Evolutionary conservation across 2,888 invertebrate species (phyloP).

Genomic region (Chrysodeixis includens): DNA sequence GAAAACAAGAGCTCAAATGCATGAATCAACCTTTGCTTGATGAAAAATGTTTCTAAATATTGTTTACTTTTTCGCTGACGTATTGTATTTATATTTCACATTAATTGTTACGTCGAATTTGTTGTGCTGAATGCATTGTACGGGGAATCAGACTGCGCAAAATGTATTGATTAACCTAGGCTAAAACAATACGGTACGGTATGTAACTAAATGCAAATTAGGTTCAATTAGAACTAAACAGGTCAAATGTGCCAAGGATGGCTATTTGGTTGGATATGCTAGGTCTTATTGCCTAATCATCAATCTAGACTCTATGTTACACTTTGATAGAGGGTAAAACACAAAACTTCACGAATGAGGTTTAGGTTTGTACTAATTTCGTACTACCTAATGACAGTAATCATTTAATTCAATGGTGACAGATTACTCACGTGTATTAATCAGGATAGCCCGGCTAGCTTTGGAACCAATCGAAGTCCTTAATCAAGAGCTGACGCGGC

Average conservation of each 20-base stretch:
- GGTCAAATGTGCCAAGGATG: not conserved
- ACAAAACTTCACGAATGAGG: too few species aligned
- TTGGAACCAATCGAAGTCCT: too few species aligned
- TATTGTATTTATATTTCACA: slow-evolving; percentile 19
- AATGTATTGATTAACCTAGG: slow-evolving; percentile 29
- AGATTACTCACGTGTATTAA: too few species aligned
- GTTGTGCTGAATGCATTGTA: not conserved
- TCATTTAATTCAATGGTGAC: too few species aligned
- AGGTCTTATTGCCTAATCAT: not conserved
- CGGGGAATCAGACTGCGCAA: slow-evolving; percentile 12
- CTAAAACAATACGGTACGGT: slow-evolving; percentile 18
- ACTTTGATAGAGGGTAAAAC: too few species aligned
- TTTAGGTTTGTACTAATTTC: too few species aligned
- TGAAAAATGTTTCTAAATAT: not conserved
- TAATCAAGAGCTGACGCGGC: too few species aligned
- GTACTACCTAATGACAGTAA: too few species aligned
- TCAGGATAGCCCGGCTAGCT: too few species aligned
- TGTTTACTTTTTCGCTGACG: slow-evolving; percentile 12
- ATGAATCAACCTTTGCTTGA: not conserved
- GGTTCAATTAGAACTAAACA: slow-evolving; percentile 7
- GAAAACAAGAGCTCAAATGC: not conserved
- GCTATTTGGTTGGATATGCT: not conserved
- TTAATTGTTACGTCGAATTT: slow-evolving; percentile 22
- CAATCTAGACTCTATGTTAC: not conserved
- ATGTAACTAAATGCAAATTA: slow-evolving; percentile 12